Base-by-base conservation (phyloP, 2,888 invertebrate species). In the Pharmacophagus antenor region DNA sequence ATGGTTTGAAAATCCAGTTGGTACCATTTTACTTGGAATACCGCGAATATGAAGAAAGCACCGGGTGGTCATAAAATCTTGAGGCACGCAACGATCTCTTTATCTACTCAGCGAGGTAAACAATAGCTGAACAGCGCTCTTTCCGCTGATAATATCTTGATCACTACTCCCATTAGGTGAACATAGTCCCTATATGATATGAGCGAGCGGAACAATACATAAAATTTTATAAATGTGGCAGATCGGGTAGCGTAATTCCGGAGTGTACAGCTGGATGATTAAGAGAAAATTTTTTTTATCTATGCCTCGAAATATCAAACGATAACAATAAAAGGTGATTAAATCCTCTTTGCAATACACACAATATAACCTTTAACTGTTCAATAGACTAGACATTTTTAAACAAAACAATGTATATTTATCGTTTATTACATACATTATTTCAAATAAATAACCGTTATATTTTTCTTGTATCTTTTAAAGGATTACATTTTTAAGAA, bases 71-170 rank as follows among this genome's bases (percentile, higher is more conserved):
- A 68, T 76, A 75, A 81, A 72, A 68, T 70, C 65, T 65, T 67
- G 67, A 64, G 74, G 67, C 86, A 87, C 84, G 87, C 87, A 76
- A 86, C 71, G 70, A 73, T 72, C 79, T 75, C 74, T 77, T 83
- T 79, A 80, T 71, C 69, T 74, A 74, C 75, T 73, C 70, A 74
- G 42, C 59, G 63, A 50, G 58, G 69, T 72, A 76, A 77, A 85
- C 85, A 85, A 84, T 80, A 67, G 77, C 65, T 69, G 70, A 71
- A 74, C 73, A 68, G 64, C 64, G 56, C 65, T 66, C 64, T 67
- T 70, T 69, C 56, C 25, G 58, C 55, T 70, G 79, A 79, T 79
- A 81, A 70, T 73, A 79, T 82, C 76, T 71, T 76, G 69, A 76
- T 77, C 65, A 62, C 69, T 66, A 63, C 63, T 61, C 64, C 65